phyloP scores from a whole-genome alignment of 1,140 invertebrate genomes.

The Trachymyrmex septentrionalis region DNA sequence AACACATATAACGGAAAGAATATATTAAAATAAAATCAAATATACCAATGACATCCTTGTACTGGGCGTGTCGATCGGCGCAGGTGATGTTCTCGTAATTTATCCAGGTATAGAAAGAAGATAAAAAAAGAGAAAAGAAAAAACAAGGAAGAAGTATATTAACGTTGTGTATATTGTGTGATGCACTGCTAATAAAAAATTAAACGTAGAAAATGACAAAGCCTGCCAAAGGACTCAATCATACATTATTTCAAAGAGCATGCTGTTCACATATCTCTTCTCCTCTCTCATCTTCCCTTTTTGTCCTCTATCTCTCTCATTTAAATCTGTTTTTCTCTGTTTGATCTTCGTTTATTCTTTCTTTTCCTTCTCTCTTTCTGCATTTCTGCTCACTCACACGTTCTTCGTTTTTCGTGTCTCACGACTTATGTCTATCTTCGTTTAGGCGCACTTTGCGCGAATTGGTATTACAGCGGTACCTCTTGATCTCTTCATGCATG shows the following conservation, averaged over 20 bases:
- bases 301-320: constrained; percentile 3
- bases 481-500: constrained; percentile 49
- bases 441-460: constrained; percentile 35
- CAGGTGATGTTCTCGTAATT: neutral
- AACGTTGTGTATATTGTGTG: constrained; percentile 69
- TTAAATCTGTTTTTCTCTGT: constrained; percentile 1
- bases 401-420: constrained; percentile 37
- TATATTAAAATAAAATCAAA: constrained; percentile 51
- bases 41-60: constrained; percentile 68
- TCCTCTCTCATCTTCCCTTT: neutral
- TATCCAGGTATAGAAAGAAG: constrained; percentile 21
- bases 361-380: neutral
- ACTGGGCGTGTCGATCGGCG: constrained; percentile 56
- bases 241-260: constrained; percentile 73
- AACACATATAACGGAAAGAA: neutral
- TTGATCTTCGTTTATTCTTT: constrained; percentile 20
- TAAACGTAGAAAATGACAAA: constrained; percentile 71
- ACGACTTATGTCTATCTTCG: constrained; percentile 21
- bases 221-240: constrained; percentile 38
- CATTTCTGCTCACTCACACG: neutral
- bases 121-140: constrained; percentile 49
- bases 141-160: constrained; percentile 52
- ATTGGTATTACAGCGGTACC: constrained; percentile 72
- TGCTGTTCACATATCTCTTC: constrained; percentile 4
- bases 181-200: constrained; percentile 77